Base-by-base conservation (phyloP, 2,113 vertebrate genomes). In the Halcyon senegalensis region DNA sequence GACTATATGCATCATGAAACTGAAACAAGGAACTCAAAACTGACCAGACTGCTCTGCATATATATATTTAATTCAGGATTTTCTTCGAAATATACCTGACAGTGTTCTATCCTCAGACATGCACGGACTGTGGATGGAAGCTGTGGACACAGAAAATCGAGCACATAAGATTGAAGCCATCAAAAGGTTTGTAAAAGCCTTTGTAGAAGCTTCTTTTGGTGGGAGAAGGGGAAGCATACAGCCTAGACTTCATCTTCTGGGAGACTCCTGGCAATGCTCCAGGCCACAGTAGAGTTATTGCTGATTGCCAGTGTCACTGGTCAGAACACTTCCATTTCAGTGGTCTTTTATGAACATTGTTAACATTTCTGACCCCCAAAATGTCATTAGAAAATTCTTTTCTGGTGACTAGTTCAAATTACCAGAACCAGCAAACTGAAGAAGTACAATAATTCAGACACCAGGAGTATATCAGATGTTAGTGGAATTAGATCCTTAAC, bases 41-140 rank as follows among this genome's bases (percentile, higher is more conserved):
- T 97, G 95, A 97, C 97, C 95, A 96, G 87, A 95, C 80, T 96
- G 92, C 97, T 96, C 91, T 97, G 79, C 94, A 66, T 95, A 39
- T 97, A 92, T 98, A 92, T 97, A 96, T 98, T 98, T 98, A 96
- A 98, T 97, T 97, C 96, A 98, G 98, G 98, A 98, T 97, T 99
- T 99, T 97, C 97, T 99, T 33, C 98, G 98, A 92, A 98, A 98
- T 96, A 97, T 98, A 94, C 98, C 98, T 93, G 98, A 98, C 83
- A 98, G 98, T 96, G 93, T 98, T 95, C 98, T 98, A 82, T 98
- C 98, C 87, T 98, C 98, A 97, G 98, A 98, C 89, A 97, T 98
- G 96, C 98, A 98, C 78, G 89, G 97, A 70, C 97, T 97, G 76
- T 98, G 98, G 98, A 98, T 98, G 98, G 97, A 98, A 95, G 98